Base-by-base conservation (phyloP, 2,888 invertebrate species). In the Patella depressa region DNA sequence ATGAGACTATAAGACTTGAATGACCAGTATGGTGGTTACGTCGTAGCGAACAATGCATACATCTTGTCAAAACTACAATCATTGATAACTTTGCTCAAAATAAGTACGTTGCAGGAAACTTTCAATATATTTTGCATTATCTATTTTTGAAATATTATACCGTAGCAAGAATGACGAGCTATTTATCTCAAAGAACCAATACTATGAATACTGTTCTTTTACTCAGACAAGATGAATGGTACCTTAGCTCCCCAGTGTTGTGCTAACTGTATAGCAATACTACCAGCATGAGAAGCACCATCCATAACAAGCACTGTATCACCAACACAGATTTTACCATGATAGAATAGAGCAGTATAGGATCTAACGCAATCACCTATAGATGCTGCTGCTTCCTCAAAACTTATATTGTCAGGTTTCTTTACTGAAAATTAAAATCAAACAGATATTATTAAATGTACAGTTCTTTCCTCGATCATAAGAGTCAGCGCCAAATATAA, bases 221-320 rank as follows among this genome's bases (percentile, higher is more conserved):
- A 24, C 53, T 19, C 34, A 53, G 24, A 69, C 14, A 45, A 53
- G 17, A 72, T 14, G 14, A 14, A 53, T 45, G 73, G 77, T 57
- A 92, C 92, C 89, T 92, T 92, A 3, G 92, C 92, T 53, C 92
- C 92, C 91, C 92, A 92, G 53, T 89, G 89, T 74, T 89, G 88
- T 3, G 92, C 92, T 72, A 93, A 82, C 85, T 93, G 93, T 19
- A 92, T 87, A 57, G 89, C 89, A 4, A 91, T 81, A 79, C 88
- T 90, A n/a, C 92, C 92, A 81, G 90, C 91, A 24, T 92, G 86
- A 12, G 92, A 89, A 1, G 92, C 92, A 11, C 92, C 93, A 87
- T 92, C 91, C 59, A 92, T 83, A 12, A 93, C 86, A 24, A 93
- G 87, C 2, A 93, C 90, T 74, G 91, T 90, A 81, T 92, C 92